Conservation (phyloP, 2,888 invertebrate genomes). For the Fissipunctia ypsillon region DNA sequence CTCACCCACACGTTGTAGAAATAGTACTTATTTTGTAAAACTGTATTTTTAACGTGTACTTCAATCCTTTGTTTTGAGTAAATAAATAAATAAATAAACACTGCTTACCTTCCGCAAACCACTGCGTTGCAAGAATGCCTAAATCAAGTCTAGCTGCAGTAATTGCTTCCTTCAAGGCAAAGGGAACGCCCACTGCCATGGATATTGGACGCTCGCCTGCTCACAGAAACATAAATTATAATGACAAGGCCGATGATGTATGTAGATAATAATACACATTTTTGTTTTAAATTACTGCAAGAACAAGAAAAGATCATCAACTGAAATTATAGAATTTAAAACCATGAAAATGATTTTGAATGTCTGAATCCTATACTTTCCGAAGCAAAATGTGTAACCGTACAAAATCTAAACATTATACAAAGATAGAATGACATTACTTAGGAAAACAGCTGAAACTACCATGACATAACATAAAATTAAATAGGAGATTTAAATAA, state of each 20-base stretch:
- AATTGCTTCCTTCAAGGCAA: constrained; percentile 92
- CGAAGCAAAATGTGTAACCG: not conserved
- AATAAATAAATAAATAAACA: no score
- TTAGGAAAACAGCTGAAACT: not conserved
- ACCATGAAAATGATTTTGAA: not conserved
- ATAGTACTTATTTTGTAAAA: no score
- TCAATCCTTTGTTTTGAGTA: no score
- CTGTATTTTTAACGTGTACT: no score
- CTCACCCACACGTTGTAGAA: no score
- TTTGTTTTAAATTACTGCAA: not conserved
- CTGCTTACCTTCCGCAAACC: constrained; percentile 90
- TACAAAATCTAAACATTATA: not conserved
- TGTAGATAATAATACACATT: not conserved
- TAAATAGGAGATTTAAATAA: constrained; percentile 12
- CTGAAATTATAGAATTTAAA: not conserved
- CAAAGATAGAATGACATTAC: no score
- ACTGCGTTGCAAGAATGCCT: constrained; percentile 85
- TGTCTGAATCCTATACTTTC: not conserved
- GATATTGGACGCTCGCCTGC: constrained; percentile 89
- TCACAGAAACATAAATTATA: not conserved
- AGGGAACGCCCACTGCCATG: constrained; percentile 84
- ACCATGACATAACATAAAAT: not conserved
- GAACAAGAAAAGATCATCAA: not conserved
- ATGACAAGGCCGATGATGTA: not conserved
- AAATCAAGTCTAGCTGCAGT: constrained; percentile 91